Evolutionary conservation across 2,113 vertebrate species (phyloP).

Genomic region (Asarcornis scutulata): DNA sequence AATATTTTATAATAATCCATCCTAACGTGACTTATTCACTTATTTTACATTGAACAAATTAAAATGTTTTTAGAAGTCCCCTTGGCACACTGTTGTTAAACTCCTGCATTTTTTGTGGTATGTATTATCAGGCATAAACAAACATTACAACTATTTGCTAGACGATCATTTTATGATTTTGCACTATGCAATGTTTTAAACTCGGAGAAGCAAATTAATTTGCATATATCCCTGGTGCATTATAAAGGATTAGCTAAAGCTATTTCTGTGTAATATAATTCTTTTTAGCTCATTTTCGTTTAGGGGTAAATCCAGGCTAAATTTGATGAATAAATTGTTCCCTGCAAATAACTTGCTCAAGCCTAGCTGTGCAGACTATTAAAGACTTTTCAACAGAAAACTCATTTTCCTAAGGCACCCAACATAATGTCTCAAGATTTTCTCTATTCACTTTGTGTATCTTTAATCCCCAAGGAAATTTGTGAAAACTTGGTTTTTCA

Average conservation of each 20-base stretch:
- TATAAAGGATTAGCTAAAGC: slow-evolving; percentile 67
- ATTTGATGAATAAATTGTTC: slow-evolving; percentile 21
- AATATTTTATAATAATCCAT: background rate
- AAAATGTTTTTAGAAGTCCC: background rate
- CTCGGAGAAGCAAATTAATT: slow-evolving; percentile 64
- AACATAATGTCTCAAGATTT: background rate
- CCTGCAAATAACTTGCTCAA: background rate
- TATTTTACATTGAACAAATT: background rate
- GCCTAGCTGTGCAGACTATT: background rate
- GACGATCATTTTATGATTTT: slow-evolving; percentile 51
- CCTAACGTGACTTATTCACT: background rate
- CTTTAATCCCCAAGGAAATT: background rate
- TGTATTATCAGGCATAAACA: slow-evolving; percentile 38
- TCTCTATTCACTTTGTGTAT: background rate
- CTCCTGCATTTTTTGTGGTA: background rate
- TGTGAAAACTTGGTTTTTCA: background rate
- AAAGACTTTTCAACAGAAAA: background rate
- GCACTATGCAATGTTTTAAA: slow-evolving; percentile 17
- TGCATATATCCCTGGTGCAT: slow-evolving; percentile 57
- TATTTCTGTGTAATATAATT: slow-evolving; percentile 52
- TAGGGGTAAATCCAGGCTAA: slow-evolving; percentile 34
- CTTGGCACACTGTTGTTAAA: background rate
- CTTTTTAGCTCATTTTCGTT: slow-evolving; percentile 25
- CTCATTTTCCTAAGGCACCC: background rate
- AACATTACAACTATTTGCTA: slow-evolving; percentile 52